Evolutionary conservation across 64 coral and sea anemone species (phyloP), one percentile per base, ranked within the genome.

Genomic region (Actinia equina): DNA sequence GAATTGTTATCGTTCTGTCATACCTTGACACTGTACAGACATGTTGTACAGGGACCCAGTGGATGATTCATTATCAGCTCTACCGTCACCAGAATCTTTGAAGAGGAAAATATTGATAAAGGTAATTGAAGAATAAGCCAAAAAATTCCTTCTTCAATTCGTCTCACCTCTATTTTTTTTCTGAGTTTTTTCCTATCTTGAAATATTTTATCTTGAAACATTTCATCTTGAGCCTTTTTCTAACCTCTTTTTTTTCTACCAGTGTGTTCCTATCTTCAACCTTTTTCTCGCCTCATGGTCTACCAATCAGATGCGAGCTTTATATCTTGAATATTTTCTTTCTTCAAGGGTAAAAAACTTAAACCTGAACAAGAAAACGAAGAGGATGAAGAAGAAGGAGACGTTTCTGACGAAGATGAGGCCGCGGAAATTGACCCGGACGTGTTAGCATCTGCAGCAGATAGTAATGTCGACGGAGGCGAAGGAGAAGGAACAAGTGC

Each of bases 381-480:
- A 22, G 93, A 82, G 15, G 88, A 88, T 43, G 95, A 89, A 14
- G 92, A 79, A 19, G 89, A 79, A 43, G 93, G 91, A 58, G 87
- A 85, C 53, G 93, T 99, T 64, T 93, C 97, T 30, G 97, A 99
- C 86, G 97, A 99, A 79, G 97, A 99, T 52, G 97, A 99, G 65
- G 97, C 93, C 77, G 97, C 88, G n/a, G 90, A 90, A 52, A 92
- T 95, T 44, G 84, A 92, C 23, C 91, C 86, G 1, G 94, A 91
- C 19, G 86, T 58, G 17, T 53, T 86, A 22, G 77, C 51, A 17
- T 58, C 77, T 77, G 77, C 91, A 62, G 51, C 44, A 19, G 71
- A 44, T 67, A 52, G 27, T 74, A 37, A 71, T 37, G 3, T 41
- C 7, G 62, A 65, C 20, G 1, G 84, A 76, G 63, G 88, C 62